Evolutionary conservation across 2,113 vertebrate genomes (phyloP), one percentile per base, ranked within the genome.

Genomic region (Nesoenas mayeri): DNA sequence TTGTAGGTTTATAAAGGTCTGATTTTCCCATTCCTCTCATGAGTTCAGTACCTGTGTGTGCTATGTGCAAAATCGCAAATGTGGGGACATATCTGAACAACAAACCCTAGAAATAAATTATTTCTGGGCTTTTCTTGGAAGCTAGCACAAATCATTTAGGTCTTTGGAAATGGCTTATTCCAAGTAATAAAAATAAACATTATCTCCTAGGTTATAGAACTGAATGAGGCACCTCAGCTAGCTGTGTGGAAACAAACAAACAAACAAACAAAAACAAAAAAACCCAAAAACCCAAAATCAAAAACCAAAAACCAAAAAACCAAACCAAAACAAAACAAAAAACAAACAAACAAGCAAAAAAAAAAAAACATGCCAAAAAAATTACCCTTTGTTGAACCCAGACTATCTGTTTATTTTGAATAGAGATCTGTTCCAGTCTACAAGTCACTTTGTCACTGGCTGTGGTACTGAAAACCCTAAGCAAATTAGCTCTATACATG

Each of bases 181-280:
- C 18, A 73, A 73, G 48, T 24, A 4, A 83, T n/a, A 53, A 79
- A 60, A 70, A 87, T 10, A 50, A 72, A 56, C 5, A 18, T 31
- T 64, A 40, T 61, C 29, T 24, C 5, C 31, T 71, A 47, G 1
- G 2, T 65, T 85, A 47, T 60, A 58, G 77, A 93, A 66, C 6
- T 62, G 17, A 79, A 71, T 29, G 21, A 79, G 7, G 5, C 3
- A 50, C 4, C 6, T 72, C 60, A 62, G 10, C 13, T 44, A 14
- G 1, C 7, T 72, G 4, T 47, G 28, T 19, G 18, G 40, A 42
- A 44, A 25, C 36, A 67, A 34, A 16, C 26, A 6, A 61, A 38
- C 61, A 31, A 16, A 29, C 5, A 54, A 38, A 6, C 0, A 2
- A 3, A n/a, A 4, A 38, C 38, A 38, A 32, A 48, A n/a, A 25